Base-by-base conservation (phyloP, 30 jellyfish, hydroid and myxozoan genomes). In the Hydractinia echinata region DNA sequence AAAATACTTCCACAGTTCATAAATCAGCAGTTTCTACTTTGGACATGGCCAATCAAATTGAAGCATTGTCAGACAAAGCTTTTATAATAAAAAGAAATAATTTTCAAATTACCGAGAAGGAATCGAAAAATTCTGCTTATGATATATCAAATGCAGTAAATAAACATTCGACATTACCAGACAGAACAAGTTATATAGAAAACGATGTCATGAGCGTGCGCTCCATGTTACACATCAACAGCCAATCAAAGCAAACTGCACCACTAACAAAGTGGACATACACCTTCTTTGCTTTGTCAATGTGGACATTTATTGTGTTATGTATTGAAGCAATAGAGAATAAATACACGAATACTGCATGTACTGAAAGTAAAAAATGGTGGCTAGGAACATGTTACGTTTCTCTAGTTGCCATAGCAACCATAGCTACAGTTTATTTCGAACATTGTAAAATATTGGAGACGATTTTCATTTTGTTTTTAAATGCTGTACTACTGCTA, bases 281-380 rank as follows among this genome's bases (percentile, higher is more conserved):
- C n/a, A 19, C 81, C 9, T 19, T 71, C 18, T 20, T 50, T 71
- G 81, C 60, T 7, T 15, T 50, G 39, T 71, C 39, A 7, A 20
- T 71, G 67, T 71, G 81, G 81, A 71, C 61, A 7, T 71, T 71
- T 60, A 71, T 71, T 7, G 61, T 50, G 60, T 14, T 52, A n/a
- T 71, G 81, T 15, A 71, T 71, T n/a, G 55, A 71, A 19, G 53
- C 55, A 14, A 52, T 71, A 30, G 81, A 71, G 60, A 71, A 50
- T 8, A 71, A 30, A 8, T 19, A 30, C 49, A 20, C 81, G 66
- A 55, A n/a, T 7, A 48, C 39, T 20, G 4, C 61, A 7, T 71
- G 81, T 68, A 30, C 39, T 52, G n/a, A 30, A 8, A 71, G 61
- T 71, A 39, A 71, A 52, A 50, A 48, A 9, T 15, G 30, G 44